phyloP scores from a whole-genome alignment of 30 jellyfish, hydroid and myxozoan species.

The Rhopilema esculentum region DNA sequence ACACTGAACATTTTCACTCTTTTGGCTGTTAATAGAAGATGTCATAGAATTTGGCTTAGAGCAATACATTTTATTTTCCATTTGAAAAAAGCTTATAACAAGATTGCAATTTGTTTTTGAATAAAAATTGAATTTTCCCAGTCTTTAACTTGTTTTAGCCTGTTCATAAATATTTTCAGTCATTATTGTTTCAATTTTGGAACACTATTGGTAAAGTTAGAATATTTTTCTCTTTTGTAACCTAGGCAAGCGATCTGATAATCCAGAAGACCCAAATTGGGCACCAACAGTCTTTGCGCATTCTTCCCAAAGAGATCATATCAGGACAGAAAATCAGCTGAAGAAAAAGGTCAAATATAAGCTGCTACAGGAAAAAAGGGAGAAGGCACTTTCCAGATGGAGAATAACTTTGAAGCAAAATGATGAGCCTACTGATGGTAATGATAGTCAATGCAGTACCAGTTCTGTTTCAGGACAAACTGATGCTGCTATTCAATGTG shows the following conservation, averaged over 20 bases:
- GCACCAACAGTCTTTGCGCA: constrained; percentile 47
- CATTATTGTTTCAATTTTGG: background rate
- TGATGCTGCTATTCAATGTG: background rate
- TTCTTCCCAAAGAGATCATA: background rate
- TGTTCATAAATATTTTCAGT: background rate
- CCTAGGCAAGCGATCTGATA: constrained; percentile 48
- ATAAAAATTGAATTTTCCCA: background rate
- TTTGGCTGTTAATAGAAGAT: background rate
- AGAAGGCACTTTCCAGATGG: background rate
- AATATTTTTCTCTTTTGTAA: background rate
- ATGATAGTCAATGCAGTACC: background rate
- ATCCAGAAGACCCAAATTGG: constrained; percentile 55
- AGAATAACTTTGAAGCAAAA: background rate
- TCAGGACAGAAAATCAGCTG: background rate
- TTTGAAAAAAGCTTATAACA: background rate
- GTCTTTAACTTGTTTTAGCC: background rate
- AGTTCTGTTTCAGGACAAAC: background rate
- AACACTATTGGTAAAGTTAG: background rate
- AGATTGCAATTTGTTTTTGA: background rate
- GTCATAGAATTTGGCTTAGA: background rate
- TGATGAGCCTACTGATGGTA: background rate
- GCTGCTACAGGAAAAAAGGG: constrained; percentile 1
- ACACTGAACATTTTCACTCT: background rate
- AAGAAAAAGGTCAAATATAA: background rate
- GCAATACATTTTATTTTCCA: background rate